A percentile compares a stretch with the other conserved stretches of the same genome.
phyloP scores from a whole-genome alignment of 2,113 vertebrate genomes.

The Balaeniceps rex region DNA sequence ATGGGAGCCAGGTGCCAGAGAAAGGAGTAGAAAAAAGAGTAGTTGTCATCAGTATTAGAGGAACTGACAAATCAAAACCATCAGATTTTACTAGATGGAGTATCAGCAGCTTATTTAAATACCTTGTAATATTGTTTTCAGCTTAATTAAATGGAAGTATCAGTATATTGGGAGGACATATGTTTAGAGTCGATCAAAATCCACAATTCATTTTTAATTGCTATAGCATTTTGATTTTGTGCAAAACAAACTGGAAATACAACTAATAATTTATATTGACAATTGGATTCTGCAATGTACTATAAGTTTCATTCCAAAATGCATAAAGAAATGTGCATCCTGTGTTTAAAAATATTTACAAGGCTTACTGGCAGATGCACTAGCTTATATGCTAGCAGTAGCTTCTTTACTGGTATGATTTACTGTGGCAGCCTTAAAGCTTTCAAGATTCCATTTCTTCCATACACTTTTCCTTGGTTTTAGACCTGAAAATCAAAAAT shows the following conservation, averaged over 20 bases:
- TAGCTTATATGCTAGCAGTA: background rate
- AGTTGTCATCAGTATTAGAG: background rate
- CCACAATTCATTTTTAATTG: background rate
- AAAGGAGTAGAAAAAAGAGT: background rate
- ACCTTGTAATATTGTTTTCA: background rate
- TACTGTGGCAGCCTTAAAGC: background rate
- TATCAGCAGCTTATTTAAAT: background rate
- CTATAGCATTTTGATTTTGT: background rate
- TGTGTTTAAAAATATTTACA: background rate
- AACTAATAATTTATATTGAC: background rate
- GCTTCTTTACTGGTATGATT: background rate
- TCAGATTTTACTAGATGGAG: background rate
- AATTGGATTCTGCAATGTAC: background rate
- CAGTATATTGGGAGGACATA: background rate
- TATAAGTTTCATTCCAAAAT: background rate
- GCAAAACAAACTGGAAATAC: background rate
- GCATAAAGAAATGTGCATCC: background rate
- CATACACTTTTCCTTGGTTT: slow-evolving; percentile 28
- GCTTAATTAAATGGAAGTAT: background rate
- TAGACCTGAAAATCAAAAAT: slow-evolving; percentile 25
- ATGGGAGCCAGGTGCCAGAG: background rate
- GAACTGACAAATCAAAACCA: background rate
- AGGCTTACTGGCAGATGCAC: background rate
- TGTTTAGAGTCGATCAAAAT: background rate
- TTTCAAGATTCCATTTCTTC: slow-evolving; percentile 40